Evolutionary conservation across 2,888 invertebrate species (phyloP), one percentile per base, ranked within the genome.

Genomic region (Eupithecia abbreviata): DNA sequence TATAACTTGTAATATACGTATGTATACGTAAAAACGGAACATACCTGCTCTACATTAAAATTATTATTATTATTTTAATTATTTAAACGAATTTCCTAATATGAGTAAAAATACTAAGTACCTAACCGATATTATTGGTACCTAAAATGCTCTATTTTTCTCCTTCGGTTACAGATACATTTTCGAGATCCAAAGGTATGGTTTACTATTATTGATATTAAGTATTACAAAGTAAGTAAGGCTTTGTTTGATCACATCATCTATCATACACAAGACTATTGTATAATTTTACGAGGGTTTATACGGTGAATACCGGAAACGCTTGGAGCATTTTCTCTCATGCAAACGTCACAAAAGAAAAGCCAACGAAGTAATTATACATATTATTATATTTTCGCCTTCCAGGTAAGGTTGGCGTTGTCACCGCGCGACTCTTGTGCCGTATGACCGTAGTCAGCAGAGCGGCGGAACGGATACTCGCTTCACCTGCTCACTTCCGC

Each of bases 401-500:
- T 82, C 78, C 79, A 81, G 81, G 81, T 80, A 83, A 85, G 18
- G 30, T 62, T 10, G 9, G 3, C 83, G 84, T 85, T 86, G 87
- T 87, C 88, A 84, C 84, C 76, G 81, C 83, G 79, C 79, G 82
- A 82, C 76, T 77, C 77, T 80, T 76, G 82, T 80, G 79, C 79
- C 75, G 80, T 80, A 82, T 78, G 81, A 79, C 80, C 81, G 81
- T 80, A 79, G 77, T 80, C 80, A 81, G 82, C 84, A 84, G 85
- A 84, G 82, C 86, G 85, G 83, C 84, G 85, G 83, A 88, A 89
- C 93, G 93, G 93, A 93, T 92, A 89, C 91, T 89, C 92, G 93
- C 91, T 92, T 89, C 92, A 91, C 90, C 91, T 92, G 90, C 86
- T 90, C 89, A 87, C 90, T 92, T 93, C 93, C 93, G 92, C 85